Conservation (phyloP, 1,140 invertebrate genomes). For the Drosophila azteca region DNA sequence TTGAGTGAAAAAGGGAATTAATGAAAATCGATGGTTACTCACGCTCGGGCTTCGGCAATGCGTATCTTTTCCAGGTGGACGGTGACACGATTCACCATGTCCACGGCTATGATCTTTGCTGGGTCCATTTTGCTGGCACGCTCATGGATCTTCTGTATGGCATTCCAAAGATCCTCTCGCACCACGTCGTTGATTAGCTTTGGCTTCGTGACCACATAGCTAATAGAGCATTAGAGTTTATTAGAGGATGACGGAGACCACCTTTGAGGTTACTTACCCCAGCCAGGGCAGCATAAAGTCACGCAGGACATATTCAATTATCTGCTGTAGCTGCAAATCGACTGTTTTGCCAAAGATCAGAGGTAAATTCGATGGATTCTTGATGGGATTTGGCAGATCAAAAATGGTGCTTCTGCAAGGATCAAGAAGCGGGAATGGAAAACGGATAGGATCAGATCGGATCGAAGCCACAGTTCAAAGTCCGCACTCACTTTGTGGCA, state of each 20-base stretch:
- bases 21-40: slow-evolving; percentile 80
- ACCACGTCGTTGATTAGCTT: slow-evolving; percentile 87
- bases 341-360: slow-evolving; percentile 91
- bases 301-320: slow-evolving; percentile 91
- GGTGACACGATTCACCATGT: slow-evolving; percentile 89
- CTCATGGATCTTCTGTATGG: slow-evolving; percentile 90
- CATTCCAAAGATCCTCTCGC: slow-evolving; percentile 93
- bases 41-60: slow-evolving; percentile 89
- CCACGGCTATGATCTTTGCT: slow-evolving; percentile 92
- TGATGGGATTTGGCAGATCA: slow-evolving; percentile 81
- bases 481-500: slow-evolving; percentile 80
- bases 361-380: slow-evolving; percentile 86
- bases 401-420: slow-evolving; percentile 75
- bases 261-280: slow-evolving; percentile 84
- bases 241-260: not conserved
- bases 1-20: not conserved
- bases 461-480: slow-evolving; percentile 5
- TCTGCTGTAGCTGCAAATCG: slow-evolving; percentile 91
- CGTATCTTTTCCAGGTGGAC: slow-evolving; percentile 94
- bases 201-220: slow-evolving; percentile 84
- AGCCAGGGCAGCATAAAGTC: slow-evolving; percentile 92
- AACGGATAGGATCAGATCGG: not conserved
- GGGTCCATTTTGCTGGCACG: slow-evolving; percentile 90
- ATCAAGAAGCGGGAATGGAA: not conserved
- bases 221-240: slow-evolving; percentile 2